phyloP scores from a whole-genome alignment of 1,140 invertebrate genomes.

The Musca vetustissima region DNA sequence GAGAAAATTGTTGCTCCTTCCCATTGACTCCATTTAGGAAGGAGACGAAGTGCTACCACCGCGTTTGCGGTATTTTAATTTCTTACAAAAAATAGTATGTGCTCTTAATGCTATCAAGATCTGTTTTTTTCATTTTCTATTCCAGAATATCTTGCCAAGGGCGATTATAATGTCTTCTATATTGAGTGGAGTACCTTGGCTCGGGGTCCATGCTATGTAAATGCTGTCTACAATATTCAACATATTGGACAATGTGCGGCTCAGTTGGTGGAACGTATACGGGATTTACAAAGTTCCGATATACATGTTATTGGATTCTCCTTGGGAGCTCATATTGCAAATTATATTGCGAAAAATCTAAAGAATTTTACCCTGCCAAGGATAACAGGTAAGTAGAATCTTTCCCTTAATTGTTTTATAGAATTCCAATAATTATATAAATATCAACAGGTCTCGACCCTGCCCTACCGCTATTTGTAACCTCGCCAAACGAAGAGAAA shows the following conservation, averaged over 20 bases:
- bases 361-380: constrained; percentile 59
- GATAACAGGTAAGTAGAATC: constrained; percentile 60
- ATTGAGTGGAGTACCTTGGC: constrained; percentile 70
- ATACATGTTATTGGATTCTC: constrained; percentile 73
- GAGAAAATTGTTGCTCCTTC: no score
- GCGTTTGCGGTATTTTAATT: no score
- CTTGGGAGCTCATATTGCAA: constrained; percentile 66
- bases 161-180: constrained; percentile 62
- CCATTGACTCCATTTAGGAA: no score
- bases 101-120: background rate
- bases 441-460: constrained; percentile 63
- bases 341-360: constrained; percentile 60
- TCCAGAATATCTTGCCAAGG: constrained; percentile 63
- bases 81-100: background rate
- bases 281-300: constrained; percentile 58
- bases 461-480: constrained; percentile 67
- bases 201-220: constrained; percentile 66
- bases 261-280: constrained; percentile 61
- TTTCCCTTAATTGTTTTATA: no score
- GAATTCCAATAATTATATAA: background rate
- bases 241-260: constrained; percentile 65
- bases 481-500: constrained; percentile 60
- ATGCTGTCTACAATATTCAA: constrained; percentile 66
- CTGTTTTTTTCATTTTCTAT: background rate
- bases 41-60: no score